Conservation (phyloP, 2,113 vertebrate genomes). For the Nerophis ophidion region DNA sequence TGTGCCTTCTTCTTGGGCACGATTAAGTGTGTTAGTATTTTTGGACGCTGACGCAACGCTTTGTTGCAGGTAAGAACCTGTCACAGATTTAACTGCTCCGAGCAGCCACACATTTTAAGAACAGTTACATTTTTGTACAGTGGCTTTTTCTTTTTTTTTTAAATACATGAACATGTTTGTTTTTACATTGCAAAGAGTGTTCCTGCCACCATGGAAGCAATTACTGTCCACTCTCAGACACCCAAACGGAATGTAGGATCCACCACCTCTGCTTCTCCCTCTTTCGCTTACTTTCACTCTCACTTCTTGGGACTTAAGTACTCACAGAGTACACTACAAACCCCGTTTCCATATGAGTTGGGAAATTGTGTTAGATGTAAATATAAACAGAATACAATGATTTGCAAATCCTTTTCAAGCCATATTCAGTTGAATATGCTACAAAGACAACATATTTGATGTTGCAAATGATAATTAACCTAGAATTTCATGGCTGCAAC, state of each 20-base stretch:
- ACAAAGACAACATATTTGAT: no score
- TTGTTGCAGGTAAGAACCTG: constrained; percentile 1
- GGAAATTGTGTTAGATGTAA: no score
- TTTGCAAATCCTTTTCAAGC: no score
- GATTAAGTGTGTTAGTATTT: not conserved
- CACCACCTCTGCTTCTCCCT: constrained; percentile 30
- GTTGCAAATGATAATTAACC: no score
- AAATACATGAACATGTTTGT: constrained; percentile 15
- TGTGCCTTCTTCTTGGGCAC: no score
- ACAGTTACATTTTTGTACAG: not conserved
- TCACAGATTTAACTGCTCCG: not conserved
- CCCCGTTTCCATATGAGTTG: no score
- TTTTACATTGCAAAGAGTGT: constrained; percentile 27
- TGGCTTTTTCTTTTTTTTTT: constrained; percentile 8
- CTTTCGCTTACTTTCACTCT: constrained; percentile 24
- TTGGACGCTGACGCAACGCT: not conserved
- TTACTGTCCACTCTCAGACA: constrained; percentile 88
- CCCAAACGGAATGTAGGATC: constrained; percentile 74
- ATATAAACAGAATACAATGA: no score
- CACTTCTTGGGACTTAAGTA: constrained; percentile 67
- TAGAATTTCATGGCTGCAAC: no score
- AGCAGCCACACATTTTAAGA: not conserved
- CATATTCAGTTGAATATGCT: no score
- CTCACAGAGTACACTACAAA: constrained; percentile 45
- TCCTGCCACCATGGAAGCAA: constrained; percentile 81